These are phyloP conservation scores for Drosophila engyochracea DNA, from an alignment of 2,888 invertebrate genomes.

Conservation along the genomic window DNA sequence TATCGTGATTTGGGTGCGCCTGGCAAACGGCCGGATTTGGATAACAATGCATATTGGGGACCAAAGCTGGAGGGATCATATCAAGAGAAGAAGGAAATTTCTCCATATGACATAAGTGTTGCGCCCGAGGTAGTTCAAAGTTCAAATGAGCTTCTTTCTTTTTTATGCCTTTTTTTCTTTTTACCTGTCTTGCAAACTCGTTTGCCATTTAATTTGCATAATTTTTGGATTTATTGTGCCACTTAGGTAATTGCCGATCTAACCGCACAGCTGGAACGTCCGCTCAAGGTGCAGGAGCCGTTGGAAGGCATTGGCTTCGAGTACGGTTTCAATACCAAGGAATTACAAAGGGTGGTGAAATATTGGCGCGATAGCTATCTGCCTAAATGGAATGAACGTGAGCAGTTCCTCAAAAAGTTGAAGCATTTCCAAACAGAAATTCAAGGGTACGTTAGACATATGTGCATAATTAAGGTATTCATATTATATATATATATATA, in stretches of 20 bases:
- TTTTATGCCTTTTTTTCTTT: not conserved
- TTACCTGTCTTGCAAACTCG: constrained; percentile 23
- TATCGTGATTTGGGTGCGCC: constrained; percentile 76
- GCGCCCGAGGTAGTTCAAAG: constrained; percentile 69
- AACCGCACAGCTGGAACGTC: constrained; percentile 87
- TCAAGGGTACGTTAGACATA: constrained; percentile 86
- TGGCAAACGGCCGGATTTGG: constrained; percentile 78
- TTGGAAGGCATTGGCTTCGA: constrained; percentile 90
- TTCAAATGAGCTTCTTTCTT: not conserved
- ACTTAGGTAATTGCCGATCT: constrained; percentile 87
- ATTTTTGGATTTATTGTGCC: constrained; percentile 8
- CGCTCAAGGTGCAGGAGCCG: constrained; percentile 87
- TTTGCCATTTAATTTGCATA: constrained; percentile 12
- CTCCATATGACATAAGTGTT: constrained; percentile 76
- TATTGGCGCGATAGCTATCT: constrained; percentile 93
- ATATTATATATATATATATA: not conserved
- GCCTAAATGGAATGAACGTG: constrained; percentile 88
- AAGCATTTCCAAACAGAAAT: constrained; percentile 92
- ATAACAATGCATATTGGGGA: constrained; percentile 84
- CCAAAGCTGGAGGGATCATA: constrained; percentile 73
- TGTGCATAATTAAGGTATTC: constrained; percentile 39
- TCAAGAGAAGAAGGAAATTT: constrained; percentile 79
- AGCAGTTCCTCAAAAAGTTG: constrained; percentile 90
- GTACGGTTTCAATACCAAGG: constrained; percentile 92
- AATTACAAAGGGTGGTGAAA: constrained; percentile 88